A percentile compares a stretch with the other conserved stretches of the same genome.
These are phyloP conservation scores for Carcina quercana DNA, from an alignment of 2,888 invertebrate species.

Conservation along the genomic window DNA sequence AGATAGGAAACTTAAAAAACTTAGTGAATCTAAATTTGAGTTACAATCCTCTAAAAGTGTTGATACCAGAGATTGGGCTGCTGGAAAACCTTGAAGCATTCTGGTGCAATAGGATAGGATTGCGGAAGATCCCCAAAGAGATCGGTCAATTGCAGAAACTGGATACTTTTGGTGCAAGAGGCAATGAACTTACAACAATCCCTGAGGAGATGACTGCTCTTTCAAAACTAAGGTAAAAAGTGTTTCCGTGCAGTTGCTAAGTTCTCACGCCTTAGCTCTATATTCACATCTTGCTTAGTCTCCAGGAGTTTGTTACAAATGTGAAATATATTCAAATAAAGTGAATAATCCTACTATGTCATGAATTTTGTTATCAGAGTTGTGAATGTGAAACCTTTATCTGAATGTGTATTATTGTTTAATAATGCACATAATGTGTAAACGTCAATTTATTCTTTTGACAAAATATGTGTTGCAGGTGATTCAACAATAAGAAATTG, in stretches of 20 bases:
- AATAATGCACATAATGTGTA: no score
- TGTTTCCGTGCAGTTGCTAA: neutral
- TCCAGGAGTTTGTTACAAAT: no score
- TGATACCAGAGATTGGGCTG: slow-evolving; percentile 76
- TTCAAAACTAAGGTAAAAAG: slow-evolving; percentile 63
- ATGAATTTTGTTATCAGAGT: no score
- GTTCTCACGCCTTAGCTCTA: no score
- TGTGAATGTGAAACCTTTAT: no score
- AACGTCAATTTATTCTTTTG: no score
- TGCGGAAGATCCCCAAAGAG: slow-evolving; percentile 74
- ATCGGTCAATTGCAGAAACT: slow-evolving; percentile 75
- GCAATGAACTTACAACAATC: slow-evolving; percentile 73
- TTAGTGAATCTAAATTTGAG: slow-evolving; percentile 78
- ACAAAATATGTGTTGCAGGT: no score
- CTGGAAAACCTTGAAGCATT: slow-evolving; percentile 76
- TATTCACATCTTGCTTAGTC: no score
- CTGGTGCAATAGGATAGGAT: slow-evolving; percentile 78
- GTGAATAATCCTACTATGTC: no score
- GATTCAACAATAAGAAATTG: no score
- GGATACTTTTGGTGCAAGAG: slow-evolving; percentile 79
- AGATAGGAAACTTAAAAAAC: slow-evolving; percentile 72
- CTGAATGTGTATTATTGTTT: no score
- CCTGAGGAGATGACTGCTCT: slow-evolving; percentile 75
- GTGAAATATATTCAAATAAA: no score
- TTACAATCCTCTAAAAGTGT: slow-evolving; percentile 75